A percentile compares a stretch with the other conserved stretches of the same genome.
These are phyloP conservation scores for Lasioglossum lativentre DNA, from an alignment of 2,888 invertebrate species.

Conservation along the genomic window DNA sequence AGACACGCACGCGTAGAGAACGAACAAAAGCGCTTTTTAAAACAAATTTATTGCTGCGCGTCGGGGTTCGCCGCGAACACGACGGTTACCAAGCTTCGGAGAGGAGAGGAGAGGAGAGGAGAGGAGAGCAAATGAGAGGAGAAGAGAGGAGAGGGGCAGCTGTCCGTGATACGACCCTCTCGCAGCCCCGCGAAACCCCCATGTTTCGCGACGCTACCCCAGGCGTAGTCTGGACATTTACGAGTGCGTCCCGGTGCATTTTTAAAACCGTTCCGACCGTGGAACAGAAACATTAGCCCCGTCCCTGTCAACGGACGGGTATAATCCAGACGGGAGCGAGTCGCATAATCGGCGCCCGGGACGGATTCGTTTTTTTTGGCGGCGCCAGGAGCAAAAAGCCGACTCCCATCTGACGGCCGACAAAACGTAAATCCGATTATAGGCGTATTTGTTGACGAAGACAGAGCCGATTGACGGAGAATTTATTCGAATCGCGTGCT, in stretches of 20 bases:
- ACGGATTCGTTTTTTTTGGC: constrained; percentile 39
- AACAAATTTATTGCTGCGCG: constrained; percentile 77
- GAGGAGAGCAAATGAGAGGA: not conserved
- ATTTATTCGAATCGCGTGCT: not conserved
- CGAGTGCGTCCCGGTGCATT: constrained; percentile 70
- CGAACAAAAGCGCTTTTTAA: constrained; percentile 79
- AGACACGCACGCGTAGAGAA: constrained; percentile 44
- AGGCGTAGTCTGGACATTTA: constrained; percentile 69
- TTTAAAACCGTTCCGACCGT: constrained; percentile 63
- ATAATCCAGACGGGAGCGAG: constrained; percentile 60
- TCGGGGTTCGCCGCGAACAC: constrained; percentile 70
- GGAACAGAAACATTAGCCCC: constrained; percentile 60
- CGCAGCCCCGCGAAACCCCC: constrained; percentile 29
- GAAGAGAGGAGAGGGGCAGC: not conserved
- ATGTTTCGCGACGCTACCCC: constrained; percentile 50
- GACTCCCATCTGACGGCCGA: constrained; percentile 2
- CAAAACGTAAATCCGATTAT: constrained; percentile 45
- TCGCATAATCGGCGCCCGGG: constrained; percentile 48
- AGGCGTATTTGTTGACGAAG: constrained; percentile 14
- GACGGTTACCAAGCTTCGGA: constrained; percentile 59
- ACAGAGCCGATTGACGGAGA: constrained; percentile 10
- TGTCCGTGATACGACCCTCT: constrained; percentile 39
- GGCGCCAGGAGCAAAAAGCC: constrained; percentile 50
- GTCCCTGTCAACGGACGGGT: constrained; percentile 42
- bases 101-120: not conserved